Evolutionary conservation across 2,888 invertebrate genomes (phyloP), one percentile per base, ranked within the genome.

Genomic region (Drosophila longiperda): DNA sequence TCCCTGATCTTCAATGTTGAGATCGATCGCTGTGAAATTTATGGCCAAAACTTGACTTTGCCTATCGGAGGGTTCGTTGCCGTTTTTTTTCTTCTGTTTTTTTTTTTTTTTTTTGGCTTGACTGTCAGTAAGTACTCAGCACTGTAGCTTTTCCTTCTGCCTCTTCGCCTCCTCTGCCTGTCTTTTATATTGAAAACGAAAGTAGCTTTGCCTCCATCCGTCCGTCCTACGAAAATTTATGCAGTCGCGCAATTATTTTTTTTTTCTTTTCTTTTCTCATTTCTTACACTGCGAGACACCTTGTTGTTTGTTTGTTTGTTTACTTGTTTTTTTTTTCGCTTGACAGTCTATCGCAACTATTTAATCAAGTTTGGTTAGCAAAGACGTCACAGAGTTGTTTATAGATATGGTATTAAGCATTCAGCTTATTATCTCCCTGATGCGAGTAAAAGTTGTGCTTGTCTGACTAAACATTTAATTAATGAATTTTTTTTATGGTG

Each of bases 51-150:
- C 75, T 85, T 87, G 88, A 75, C 81, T 75, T 83, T 87, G 80
- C 70, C 87, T 84, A 82, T 80, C 80, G 79, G 84, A 79, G 89
- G 89, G 87, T 87, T 87, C 89, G 87, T 90, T 90, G 87, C 80
- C 90, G 26, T 26, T 50, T 48, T 8, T 45, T 12, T 40, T 34
- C 38, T 38, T 38, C 12, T 23, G 2, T 15, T 23, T 5, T 26
- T 80, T 82, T 89, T 80, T 83, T 7, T 36, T 11, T 45, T 26
- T 26, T 26, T 2, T 26, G 29, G 26, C 9, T 75, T 80, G 59
- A 66, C 61, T 84, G 70, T 59, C 78, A 23, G 78, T 70, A 72
- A 66, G 76, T 83, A 80, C 72, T 58, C 78, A 57, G 58, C 54
- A 23, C 45, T 61, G 63, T 57, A 50, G 58, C 72, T 87, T 66